These are phyloP conservation scores for Hydrolagus affinis DNA, from an alignment of 2,113 vertebrate genomes.

Conservation along the genomic window DNA sequence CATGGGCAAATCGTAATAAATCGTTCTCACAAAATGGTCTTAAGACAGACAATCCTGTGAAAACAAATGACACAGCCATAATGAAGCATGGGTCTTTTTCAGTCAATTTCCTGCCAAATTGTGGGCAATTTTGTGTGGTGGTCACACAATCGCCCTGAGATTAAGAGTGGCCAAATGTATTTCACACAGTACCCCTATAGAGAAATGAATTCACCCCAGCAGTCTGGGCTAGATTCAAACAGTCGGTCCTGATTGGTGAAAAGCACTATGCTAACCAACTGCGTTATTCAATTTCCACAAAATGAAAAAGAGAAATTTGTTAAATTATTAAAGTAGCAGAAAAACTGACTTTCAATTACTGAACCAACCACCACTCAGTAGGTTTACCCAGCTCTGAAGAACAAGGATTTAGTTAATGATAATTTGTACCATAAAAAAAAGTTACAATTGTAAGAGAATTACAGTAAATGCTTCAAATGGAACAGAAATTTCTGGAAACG, in stretches of 20 bases:
- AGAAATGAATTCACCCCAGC: no score
- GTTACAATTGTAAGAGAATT: neutral
- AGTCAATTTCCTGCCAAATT: neutral
- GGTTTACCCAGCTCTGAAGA: neutral
- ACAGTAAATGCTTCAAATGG: neutral
- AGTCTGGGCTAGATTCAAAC: no score
- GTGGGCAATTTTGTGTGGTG: neutral
- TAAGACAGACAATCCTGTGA: no score
- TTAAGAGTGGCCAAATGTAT: neutral
- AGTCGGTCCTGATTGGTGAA: no score
- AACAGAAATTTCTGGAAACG: neutral
- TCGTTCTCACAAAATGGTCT: no score
- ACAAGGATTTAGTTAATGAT: neutral
- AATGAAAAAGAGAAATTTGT: no score
- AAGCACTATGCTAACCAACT: neutral
- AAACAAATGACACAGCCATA: no score
- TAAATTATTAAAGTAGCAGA: no score
- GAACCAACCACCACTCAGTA: neutral
- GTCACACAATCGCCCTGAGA: no score
- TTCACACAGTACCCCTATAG: neutral
- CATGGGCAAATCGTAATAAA: no score
- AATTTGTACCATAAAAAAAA: slow-evolving; percentile 4
- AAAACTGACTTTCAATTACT: no score
- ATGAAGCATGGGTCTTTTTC: no score
- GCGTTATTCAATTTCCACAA: neutral